A percentile compares a stretch with the other conserved stretches of the same genome.
Evolutionary conservation across 2,797 vertebrate species (phyloP).

Genomic region (Dicrostonyx torquatus): DNA sequence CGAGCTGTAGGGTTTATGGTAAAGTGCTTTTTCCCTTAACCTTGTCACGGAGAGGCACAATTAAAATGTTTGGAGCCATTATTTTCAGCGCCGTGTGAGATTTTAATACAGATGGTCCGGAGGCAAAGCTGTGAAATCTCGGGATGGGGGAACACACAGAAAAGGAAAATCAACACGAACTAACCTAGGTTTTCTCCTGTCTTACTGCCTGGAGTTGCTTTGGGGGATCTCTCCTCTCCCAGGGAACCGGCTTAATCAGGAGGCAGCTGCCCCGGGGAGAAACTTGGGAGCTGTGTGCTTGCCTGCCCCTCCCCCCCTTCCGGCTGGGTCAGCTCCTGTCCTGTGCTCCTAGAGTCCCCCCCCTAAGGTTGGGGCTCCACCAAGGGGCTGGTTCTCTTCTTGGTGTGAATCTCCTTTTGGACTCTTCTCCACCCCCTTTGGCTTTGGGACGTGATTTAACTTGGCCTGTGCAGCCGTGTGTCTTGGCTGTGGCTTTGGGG

Average conservation of each 20-base stretch:
- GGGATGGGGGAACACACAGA: not conserved
- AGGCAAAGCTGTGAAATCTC: conserved; percentile 83
- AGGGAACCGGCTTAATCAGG: not conserved
- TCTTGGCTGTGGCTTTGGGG: not conserved
- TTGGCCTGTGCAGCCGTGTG: conserved; percentile 1
- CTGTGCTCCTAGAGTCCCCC: not conserved
- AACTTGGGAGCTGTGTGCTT: not conserved
- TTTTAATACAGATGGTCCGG: conserved; percentile 82
- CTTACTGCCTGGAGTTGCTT: conserved; percentile 62
- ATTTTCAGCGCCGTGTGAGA: conserved; percentile 79
- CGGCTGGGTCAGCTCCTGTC: not conserved
- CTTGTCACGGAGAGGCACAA: conserved; percentile 81
- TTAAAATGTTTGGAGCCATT: conserved; percentile 80
- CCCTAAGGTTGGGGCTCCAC: not conserved
- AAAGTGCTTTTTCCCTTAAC: conserved; percentile 78
- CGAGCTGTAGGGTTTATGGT: conserved; percentile 70
- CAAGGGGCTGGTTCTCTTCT: not conserved
- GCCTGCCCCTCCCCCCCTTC: not conserved
- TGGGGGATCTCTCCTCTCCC: conserved; percentile 39
- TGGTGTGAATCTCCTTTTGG: not conserved
- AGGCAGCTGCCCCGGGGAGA: conserved; percentile 38
- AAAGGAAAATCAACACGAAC: conserved; percentile 49
- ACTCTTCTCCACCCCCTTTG: not conserved
- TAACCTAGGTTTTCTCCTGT: conserved; percentile 69
- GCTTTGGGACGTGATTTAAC: conserved; percentile 10